Percentiles rank a stretch among this genome's conserved stretches.
These are phyloP conservation scores for Sympetrum striolatum DNA, from an alignment of 2,888 invertebrate genomes.

Conservation along the genomic window DNA sequence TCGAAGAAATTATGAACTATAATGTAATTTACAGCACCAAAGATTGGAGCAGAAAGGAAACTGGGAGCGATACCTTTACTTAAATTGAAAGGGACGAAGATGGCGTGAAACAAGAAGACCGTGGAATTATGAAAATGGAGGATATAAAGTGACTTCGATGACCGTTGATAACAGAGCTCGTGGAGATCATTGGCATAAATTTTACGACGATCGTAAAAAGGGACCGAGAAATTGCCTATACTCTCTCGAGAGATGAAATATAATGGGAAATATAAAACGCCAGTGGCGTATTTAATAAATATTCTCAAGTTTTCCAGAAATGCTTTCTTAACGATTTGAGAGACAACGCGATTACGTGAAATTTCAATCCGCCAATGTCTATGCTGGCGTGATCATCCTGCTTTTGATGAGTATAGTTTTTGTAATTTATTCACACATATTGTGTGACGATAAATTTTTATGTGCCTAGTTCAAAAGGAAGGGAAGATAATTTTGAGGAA, in stretches of 20 bases:
- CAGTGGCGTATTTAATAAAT: background rate
- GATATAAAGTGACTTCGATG: background rate
- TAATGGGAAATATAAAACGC: background rate
- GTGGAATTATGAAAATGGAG: background rate
- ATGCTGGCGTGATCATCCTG: background rate
- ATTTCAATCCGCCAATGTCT: background rate
- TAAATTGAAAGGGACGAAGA: background rate
- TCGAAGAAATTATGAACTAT: background rate
- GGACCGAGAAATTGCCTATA: background rate
- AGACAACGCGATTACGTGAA: background rate
- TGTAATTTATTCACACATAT: background rate
- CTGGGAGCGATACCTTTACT: background rate
- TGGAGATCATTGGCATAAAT: background rate
- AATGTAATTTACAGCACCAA: background rate
- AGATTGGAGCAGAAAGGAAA: background rate
- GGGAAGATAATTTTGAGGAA: too few relatives aligned
- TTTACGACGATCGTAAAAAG: background rate
- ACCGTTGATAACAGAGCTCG: background rate
- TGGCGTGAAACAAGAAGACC: background rate
- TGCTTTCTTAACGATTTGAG: background rate
- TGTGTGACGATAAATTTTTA: background rate
- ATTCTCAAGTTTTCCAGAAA: background rate
- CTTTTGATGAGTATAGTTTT: background rate
- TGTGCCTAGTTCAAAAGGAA: background rate
- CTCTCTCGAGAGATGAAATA: background rate